Conservation (phyloP, 2,113 vertebrate species). For the Nesospiza acunhae region DNA sequence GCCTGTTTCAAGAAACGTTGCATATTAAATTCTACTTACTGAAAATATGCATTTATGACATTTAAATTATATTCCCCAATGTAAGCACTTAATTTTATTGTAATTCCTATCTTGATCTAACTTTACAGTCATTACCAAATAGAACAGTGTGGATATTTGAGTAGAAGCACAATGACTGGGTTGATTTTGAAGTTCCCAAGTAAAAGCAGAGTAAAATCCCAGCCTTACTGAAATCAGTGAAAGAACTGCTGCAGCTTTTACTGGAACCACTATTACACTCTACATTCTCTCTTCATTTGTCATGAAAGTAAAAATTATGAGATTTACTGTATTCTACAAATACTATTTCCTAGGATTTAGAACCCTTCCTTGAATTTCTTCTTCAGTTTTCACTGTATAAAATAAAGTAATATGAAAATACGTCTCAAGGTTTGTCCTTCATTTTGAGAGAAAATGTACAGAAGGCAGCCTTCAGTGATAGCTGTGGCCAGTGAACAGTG, state of each 20-base stretch:
- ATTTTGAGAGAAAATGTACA: neutral
- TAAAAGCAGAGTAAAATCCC: neutral
- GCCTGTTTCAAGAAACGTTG: constrained; percentile 54
- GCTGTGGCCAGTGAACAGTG: neutral
- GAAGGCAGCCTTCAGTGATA: neutral
- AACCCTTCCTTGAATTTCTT: neutral
- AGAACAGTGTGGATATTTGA: constrained; percentile 3
- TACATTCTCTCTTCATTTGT: neutral
- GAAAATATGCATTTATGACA: constrained; percentile 64
- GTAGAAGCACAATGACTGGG: neutral
- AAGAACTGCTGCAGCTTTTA: neutral
- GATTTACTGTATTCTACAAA: neutral
- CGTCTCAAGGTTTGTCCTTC: neutral
- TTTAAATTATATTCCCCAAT: constrained; percentile 47
- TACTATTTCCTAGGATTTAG: neutral
- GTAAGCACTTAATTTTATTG: constrained; percentile 52
- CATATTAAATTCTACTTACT: constrained; percentile 58
- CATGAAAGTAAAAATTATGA: neutral
- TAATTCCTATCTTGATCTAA: constrained; percentile 56
- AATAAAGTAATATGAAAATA: neutral
- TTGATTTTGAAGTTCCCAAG: neutral
- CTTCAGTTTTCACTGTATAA: neutral
- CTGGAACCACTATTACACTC: neutral
- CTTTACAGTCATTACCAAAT: constrained; percentile 16
- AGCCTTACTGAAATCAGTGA: neutral